A percentile compares a stretch with the other conserved stretches of the same genome.
phyloP scores from a whole-genome alignment of 2,888 invertebrate genomes.

The Agrochola lychnidis region DNA sequence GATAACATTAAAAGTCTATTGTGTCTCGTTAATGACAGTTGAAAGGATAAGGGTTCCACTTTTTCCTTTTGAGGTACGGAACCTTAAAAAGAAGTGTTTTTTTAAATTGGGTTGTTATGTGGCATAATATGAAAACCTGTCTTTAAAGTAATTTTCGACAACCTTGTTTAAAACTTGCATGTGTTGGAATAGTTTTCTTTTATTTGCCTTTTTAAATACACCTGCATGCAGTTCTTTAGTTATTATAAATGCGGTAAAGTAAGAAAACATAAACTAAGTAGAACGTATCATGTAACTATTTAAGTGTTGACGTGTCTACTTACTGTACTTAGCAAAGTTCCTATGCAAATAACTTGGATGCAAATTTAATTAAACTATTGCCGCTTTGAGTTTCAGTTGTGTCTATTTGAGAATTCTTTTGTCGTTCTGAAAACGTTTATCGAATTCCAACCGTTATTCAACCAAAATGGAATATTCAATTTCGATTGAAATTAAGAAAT shows the following conservation, averaged over 20 bases:
- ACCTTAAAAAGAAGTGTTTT: neutral
- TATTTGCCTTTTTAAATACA: conserved; percentile 45
- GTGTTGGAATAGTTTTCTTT: conserved; percentile 40
- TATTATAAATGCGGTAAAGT: conserved; percentile 44
- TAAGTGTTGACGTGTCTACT: conserved; percentile 38
- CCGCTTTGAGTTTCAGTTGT: conserved; percentile 1
- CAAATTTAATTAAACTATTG: conserved; percentile 22
- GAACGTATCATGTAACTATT: conserved; percentile 39
- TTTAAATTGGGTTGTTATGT: neutral
- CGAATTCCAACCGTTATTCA: neutral
- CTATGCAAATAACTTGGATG: conserved; percentile 16
- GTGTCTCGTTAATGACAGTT: too few species aligned
- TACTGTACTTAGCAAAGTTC: conserved; percentile 15
- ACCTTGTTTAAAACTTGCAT: conserved; percentile 45
- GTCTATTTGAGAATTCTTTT: conserved; percentile 9
- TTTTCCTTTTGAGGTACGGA: too few species aligned
- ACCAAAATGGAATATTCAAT: conserved; percentile 29
- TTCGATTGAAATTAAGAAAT: conserved; percentile 17
- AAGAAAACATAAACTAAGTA: conserved; percentile 32
- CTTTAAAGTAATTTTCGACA: conserved; percentile 3
- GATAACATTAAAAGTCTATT: too few species aligned
- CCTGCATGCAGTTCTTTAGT: conserved; percentile 50
- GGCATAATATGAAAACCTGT: neutral
- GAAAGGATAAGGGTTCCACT: too few species aligned
- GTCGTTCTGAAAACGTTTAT: conserved; percentile 10